Base-by-base conservation (phyloP, 2,113 vertebrate species). In the Lycocorax pyrrhopterus region DNA sequence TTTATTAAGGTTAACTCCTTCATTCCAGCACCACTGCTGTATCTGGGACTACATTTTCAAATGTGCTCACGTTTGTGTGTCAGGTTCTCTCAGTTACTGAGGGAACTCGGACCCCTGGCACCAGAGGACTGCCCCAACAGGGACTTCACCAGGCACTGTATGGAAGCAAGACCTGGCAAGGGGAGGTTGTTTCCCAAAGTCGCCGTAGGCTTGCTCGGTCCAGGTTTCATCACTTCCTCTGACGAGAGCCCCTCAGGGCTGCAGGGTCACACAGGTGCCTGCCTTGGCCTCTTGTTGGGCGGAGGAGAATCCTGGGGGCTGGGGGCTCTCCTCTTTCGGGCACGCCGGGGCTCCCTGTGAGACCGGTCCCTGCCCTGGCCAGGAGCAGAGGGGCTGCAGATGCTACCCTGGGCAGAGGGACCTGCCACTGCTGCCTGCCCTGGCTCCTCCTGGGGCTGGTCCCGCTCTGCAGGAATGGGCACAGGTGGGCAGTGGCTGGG, bases 401-500 rank as follows among this genome's bases (percentile, higher is more conserved):
- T 33, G n/a, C 29, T 15, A 18, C 41, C 49, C 69, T 39, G 69
- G n/a, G 49, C n/a, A 39, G 69, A n/a, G 12, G 23, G n/a, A n/a
- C n/a, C 29, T 74, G 59, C 41, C n/a, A n/a, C 23, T 19, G 27
- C 59, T 74, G n/a, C 49, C 81, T 39, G 69, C 41, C 39, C 49
- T 63, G 59, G n/a, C 35, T 64, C n/a, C 23, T 39, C n/a, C 29
- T 64, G 69, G 10, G 23, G 43, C n/a, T 56, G 6, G 23, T 64
- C 29, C 82, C 2, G 1, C 15, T 33, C 59, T 39, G 18, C 4
- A 2, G 23, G 41, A 29, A n/a, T n/a, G 30, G 25, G 30, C 12
- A 41, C 19, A 25, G 19, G 51, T n/a, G 29, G 20, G 16, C 0
- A 0, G n/a, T 47, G 29, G 18, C 41, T 39, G 41, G 51, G 19